Percentiles rank a stretch among this genome's conserved stretches.
Evolutionary conservation across 2,888 invertebrate genomes (phyloP).

Genomic region (Hyalella azteca): DNA sequence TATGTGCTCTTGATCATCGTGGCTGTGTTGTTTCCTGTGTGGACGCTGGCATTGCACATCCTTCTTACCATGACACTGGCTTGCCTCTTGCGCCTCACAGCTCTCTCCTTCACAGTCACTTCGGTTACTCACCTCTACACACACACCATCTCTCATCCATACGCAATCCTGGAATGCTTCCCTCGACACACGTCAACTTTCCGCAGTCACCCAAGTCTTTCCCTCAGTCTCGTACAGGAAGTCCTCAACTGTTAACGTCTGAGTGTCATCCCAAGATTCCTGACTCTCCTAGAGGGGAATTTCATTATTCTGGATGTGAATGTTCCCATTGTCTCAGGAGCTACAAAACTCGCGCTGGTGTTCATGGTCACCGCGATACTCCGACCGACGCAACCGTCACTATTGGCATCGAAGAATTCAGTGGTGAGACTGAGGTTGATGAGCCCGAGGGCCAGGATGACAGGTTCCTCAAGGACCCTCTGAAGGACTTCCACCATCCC

Average conservation of each 20-base stretch:
- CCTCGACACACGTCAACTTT: slow-evolving; percentile 7
- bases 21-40: slow-evolving; percentile 15
- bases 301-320: background rate
- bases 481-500: slow-evolving; percentile 59
- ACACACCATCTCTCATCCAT: background rate
- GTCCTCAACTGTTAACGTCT: background rate
- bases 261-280: background rate
- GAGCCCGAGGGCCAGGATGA: slow-evolving; percentile 11
- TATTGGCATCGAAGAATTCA: background rate
- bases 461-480: slow-evolving; percentile 5
- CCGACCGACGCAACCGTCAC: background rate
- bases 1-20: slow-evolving; percentile 18
- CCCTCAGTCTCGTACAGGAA: background rate
- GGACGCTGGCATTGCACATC: background rate
- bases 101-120: slow-evolving; percentile 25
- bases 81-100: background rate
- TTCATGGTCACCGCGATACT: background rate
- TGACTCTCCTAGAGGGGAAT: background rate
- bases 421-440: background rate
- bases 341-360: background rate
- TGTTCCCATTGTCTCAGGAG: background rate
- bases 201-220: background rate
- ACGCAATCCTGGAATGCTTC: background rate
- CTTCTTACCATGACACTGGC: background rate
- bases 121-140: slow-evolving; percentile 34